These are phyloP conservation scores for Forbesichthys agassizii DNA, from an alignment of 2,113 vertebrate species.

Conservation along the genomic window DNA sequence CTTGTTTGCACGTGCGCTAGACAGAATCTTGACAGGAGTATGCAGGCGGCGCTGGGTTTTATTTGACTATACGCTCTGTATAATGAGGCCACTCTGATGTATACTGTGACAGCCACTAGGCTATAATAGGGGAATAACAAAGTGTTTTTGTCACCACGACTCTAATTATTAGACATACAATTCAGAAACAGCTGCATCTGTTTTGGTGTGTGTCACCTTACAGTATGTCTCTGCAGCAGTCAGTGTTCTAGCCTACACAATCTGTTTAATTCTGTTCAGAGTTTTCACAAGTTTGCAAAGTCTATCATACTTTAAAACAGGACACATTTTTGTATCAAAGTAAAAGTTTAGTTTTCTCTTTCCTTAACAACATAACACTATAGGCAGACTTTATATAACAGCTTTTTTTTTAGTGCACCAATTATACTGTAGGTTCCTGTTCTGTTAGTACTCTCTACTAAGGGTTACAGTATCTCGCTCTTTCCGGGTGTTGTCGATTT, in stretches of 20 bases:
- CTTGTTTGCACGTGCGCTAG: slow-evolving; percentile 71
- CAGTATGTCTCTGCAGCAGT: slow-evolving; percentile 41
- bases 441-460: background rate
- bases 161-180: slow-evolving; percentile 66
- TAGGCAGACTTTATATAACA: too few relatives aligned
- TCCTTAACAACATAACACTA: background rate
- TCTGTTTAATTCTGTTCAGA: slow-evolving; percentile 24
- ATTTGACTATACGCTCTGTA: slow-evolving; percentile 66
- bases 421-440: background rate
- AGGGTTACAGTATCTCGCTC: slow-evolving; percentile 40
- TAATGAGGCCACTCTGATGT: slow-evolving; percentile 73
- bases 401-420: too few relatives aligned
- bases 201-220: slow-evolving; percentile 53
- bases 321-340: background rate
- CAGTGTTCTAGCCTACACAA: slow-evolving; percentile 30
- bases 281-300: background rate
- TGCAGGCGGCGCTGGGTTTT: slow-evolving; percentile 51
- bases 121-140: slow-evolving; percentile 67
- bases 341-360: background rate
- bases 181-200: slow-evolving; percentile 54
- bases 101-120: slow-evolving; percentile 67
- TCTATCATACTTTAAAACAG: background rate
- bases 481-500: slow-evolving; percentile 28
- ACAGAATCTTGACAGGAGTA: slow-evolving; percentile 67
- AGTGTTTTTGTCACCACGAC: slow-evolving; percentile 63